Evolutionary conservation across 2,113 vertebrate genomes (phyloP).

Genomic region (Camelus dromedarius): DNA sequence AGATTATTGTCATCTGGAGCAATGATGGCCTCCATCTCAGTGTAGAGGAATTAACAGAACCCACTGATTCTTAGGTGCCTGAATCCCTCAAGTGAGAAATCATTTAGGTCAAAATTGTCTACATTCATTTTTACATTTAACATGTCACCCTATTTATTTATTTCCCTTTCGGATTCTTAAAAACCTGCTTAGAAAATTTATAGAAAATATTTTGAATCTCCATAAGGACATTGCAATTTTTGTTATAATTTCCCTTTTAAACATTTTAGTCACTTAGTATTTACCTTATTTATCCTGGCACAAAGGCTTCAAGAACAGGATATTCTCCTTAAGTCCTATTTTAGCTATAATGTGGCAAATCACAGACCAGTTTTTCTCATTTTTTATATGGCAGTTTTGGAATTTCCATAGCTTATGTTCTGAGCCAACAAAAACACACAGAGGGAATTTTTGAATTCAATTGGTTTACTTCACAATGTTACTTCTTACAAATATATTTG

Average conservation of each 20-base stretch:
- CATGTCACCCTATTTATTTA: not conserved
- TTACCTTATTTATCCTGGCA: conserved; percentile 58
- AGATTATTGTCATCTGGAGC: not conserved
- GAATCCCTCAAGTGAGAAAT: not conserved
- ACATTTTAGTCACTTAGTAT: not conserved
- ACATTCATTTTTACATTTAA: conserved; percentile 8
- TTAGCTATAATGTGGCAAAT: conserved; percentile 70
- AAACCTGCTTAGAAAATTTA: not conserved
- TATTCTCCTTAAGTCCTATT: conserved; percentile 73
- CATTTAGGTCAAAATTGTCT: not conserved
- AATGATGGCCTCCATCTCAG: not conserved
- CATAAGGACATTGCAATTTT: conserved; percentile 55
- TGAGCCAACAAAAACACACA: conserved; percentile 79
- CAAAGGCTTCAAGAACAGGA: conserved; percentile 78
- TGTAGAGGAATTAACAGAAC: not conserved
- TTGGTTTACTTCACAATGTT: conserved; percentile 46
- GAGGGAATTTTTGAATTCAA: conserved; percentile 76
- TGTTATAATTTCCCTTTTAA: conserved; percentile 43
- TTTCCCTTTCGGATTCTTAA: conserved; percentile 21
- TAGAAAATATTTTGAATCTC: conserved; percentile 33
- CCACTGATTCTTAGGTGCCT: not conserved
- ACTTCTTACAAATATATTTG: not conserved
- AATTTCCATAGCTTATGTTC: conserved; percentile 83
- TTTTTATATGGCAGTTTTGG: conserved; percentile 79
- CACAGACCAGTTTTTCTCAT: not conserved